phyloP scores from a whole-genome alignment of 2,113 vertebrate species.

The Neolamprologus toae region DNA sequence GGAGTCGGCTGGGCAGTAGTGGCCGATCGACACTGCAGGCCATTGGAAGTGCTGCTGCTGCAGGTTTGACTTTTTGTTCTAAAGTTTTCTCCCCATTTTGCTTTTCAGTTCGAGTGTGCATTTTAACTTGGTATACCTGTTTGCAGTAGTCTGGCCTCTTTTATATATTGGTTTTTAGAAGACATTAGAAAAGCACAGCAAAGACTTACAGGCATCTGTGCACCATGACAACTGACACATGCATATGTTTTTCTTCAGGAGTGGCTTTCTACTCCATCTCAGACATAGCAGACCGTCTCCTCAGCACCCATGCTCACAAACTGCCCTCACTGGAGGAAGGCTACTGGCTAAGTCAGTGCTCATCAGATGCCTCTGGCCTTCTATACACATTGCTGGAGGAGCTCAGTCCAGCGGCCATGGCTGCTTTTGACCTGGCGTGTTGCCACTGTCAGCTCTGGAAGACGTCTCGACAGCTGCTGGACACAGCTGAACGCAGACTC shows the following conservation, averaged over 20 bases:
- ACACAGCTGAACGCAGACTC: constrained; percentile 85
- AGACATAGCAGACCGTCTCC: constrained; percentile 89
- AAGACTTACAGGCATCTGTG: not conserved
- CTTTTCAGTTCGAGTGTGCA: not conserved
- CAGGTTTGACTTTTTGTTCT: constrained; percentile 68
- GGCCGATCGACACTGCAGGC: constrained; percentile 87
- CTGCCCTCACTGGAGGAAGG: constrained; percentile 81
- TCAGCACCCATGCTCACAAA: constrained; percentile 76
- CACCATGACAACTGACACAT: not conserved
- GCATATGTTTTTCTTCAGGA: constrained; percentile 62
- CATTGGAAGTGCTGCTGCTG: constrained; percentile 91
- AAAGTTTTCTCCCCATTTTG: not conserved
- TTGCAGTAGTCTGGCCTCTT: not conserved
- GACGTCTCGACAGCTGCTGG: constrained; percentile 90
- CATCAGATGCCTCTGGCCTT: constrained; percentile 66
- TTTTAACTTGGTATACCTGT: not conserved
- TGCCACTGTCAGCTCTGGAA: constrained; percentile 93
- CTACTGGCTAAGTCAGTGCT: constrained; percentile 78
- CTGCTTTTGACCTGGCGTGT: constrained; percentile 91
- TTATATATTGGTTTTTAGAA: not conserved
- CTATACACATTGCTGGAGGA: constrained; percentile 77
- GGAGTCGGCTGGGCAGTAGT: constrained; percentile 74
- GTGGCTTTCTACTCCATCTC: constrained; percentile 97
- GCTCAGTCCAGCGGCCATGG: constrained; percentile 87
- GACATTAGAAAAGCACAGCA: not conserved